These are phyloP conservation scores for Drosophila repletoides DNA, from an alignment of 1,140 invertebrate species.

Conservation along the genomic window DNA sequence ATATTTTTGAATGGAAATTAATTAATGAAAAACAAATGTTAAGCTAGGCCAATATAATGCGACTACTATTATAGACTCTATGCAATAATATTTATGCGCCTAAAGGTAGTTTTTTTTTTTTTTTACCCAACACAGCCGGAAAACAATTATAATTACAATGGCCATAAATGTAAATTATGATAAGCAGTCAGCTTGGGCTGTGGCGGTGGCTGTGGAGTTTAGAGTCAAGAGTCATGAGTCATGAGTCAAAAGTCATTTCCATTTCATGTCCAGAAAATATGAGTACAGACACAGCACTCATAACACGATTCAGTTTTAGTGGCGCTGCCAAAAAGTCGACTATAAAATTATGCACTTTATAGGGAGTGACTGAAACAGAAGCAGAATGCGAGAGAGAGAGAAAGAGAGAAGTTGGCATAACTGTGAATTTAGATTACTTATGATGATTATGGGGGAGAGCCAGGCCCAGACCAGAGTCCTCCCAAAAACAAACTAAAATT, in stretches of 20 bases:
- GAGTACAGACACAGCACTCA: constrained; percentile 5
- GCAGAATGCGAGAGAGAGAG: background rate
- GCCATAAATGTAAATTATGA: constrained; percentile 49
- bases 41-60: background rate
- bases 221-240: constrained; percentile 14
- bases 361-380: background rate
- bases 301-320: constrained; percentile 19
- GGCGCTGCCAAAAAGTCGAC: constrained; percentile 27
- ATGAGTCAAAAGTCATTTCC: constrained; percentile 22
- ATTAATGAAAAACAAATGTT: constrained; percentile 33
- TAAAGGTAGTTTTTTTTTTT: constrained; percentile 31
- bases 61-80: background rate
- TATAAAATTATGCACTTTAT: constrained; percentile 37
- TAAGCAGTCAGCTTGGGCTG: background rate
- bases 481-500: too few species aligned
- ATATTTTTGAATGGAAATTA: constrained; percentile 17
- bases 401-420: constrained; percentile 18
- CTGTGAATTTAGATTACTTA: constrained; percentile 58
- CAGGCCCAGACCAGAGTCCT: too few species aligned
- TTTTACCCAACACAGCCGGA: constrained; percentile 8
- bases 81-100: constrained; percentile 18
- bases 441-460: constrained; percentile 34
- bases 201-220: background rate
- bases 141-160: constrained; percentile 48
- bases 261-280: constrained; percentile 27